Conservation (phyloP, 2,113 vertebrate genomes). For the Platanista minor region DNA sequence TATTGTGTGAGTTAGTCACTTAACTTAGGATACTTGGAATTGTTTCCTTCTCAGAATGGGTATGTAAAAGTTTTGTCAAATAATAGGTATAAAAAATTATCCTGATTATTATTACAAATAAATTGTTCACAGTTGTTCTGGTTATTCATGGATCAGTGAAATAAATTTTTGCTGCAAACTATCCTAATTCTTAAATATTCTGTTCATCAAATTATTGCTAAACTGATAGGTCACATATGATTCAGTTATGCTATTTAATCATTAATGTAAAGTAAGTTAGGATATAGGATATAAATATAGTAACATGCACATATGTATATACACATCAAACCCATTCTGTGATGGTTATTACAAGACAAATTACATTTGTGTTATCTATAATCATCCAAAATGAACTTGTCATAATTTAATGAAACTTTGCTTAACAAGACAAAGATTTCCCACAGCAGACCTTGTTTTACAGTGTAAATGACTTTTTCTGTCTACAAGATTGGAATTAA, state of each 20-base stretch:
- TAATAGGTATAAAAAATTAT: not conserved
- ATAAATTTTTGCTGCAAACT: not conserved
- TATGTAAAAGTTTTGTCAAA: not conserved
- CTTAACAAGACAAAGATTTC: constrained; percentile 1
- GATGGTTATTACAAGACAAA: not conserved
- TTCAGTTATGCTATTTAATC: not conserved
- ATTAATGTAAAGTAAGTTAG: not conserved
- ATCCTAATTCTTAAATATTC: not conserved
- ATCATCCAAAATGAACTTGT: not conserved
- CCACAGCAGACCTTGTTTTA: not conserved
- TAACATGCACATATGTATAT: not conserved
- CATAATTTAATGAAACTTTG: constrained; percentile 22
- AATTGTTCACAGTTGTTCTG: not conserved
- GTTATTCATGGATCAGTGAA: not conserved
- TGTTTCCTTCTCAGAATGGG: not conserved
- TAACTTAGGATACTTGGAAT: not conserved
- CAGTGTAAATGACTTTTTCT: not conserved
- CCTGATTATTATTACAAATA: not conserved
- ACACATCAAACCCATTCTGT: not conserved
- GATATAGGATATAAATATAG: not conserved
- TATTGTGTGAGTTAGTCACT: not conserved
- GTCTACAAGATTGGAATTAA: not conserved
- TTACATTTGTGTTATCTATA: not conserved
- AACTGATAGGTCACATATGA: not conserved
- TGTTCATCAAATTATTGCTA: not conserved